Conservation (phyloP, 2,797 vertebrate genomes). For the Cuniculus paca region DNA sequence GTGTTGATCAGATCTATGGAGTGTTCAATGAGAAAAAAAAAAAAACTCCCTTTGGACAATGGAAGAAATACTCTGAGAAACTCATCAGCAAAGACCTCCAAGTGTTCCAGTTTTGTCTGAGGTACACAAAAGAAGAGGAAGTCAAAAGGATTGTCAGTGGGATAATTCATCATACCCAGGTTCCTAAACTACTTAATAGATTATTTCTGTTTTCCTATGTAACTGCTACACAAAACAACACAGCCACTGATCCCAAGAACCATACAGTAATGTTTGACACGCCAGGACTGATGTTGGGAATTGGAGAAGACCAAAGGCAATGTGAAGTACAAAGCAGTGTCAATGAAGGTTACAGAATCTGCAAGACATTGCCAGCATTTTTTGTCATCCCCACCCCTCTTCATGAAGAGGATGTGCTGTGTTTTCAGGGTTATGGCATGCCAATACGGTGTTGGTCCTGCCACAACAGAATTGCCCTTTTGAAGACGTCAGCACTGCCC, state of each 20-base stretch:
- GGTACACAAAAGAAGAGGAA: too few species aligned
- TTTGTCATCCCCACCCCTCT: conserved; percentile 91
- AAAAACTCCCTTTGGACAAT: conserved; percentile 90
- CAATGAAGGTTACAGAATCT: conserved; percentile 90
- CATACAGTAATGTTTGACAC: conserved; percentile 92
- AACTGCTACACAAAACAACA: too few species aligned
- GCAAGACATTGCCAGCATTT: conserved; percentile 91
- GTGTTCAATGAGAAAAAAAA: conserved; percentile 93
- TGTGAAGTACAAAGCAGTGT: conserved; percentile 88
- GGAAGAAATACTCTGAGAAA: conserved; percentile 92
- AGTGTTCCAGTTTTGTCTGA: conserved; percentile 92
- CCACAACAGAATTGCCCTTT: conserved; percentile 92
- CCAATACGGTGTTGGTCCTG: conserved; percentile 96
- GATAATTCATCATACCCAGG: too few species aligned
- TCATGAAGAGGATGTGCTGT: conserved; percentile 88
- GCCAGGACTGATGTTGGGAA: conserved; percentile 91
- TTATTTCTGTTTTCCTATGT: too few species aligned
- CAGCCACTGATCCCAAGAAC: conserved; percentile 84
- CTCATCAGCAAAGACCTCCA: conserved; percentile 94
- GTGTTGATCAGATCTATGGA: conserved; percentile 94
- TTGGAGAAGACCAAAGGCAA: conserved; percentile 91
- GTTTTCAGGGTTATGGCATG: conserved; percentile 91
- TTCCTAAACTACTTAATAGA: too few species aligned
- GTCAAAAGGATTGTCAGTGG: too few species aligned
- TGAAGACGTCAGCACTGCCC: conserved; percentile 92